phyloP scores from a whole-genome alignment of 2,888 invertebrate genomes.

The Terebella lapidaria region DNA sequence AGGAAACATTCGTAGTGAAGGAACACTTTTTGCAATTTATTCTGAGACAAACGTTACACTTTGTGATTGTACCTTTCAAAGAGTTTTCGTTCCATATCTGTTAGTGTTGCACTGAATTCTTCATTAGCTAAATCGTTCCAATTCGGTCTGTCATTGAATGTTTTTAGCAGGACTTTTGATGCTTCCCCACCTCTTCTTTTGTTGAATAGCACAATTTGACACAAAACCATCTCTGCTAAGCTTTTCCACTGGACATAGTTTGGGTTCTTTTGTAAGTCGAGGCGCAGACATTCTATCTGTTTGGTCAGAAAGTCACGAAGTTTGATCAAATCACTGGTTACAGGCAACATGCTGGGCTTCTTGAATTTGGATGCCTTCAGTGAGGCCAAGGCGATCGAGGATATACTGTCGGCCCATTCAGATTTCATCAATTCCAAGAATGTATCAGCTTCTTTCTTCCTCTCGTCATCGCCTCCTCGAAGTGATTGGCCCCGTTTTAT shows the following conservation, averaged over 20 bases:
- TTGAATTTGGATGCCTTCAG: constrained; percentile 9
- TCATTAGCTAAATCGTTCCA: no score
- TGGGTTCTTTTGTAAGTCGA: not conserved
- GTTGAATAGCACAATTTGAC: not conserved
- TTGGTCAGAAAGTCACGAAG: not conserved
- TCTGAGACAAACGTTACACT: no score
- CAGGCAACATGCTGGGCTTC: constrained; percentile 2
- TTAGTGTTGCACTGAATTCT: no score
- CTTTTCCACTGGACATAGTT: not conserved
- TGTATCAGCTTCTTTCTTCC: constrained; percentile 3
- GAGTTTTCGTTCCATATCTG: no score
- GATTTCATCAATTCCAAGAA: constrained; percentile 5
- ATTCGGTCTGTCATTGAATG: no score
- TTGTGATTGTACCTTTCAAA: no score
- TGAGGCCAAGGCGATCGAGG: constrained; percentile 11
- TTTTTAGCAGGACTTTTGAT: no score
- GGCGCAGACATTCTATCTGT: not conserved
- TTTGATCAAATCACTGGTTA: not conserved
- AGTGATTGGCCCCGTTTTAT: not conserved
- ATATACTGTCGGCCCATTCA: constrained; percentile 12
- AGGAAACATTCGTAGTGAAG: no score
- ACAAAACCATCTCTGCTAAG: not conserved
- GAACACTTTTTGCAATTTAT: no score
- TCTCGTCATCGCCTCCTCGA: not conserved
- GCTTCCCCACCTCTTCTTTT: no score